These are phyloP conservation scores for Atta cephalotes DNA, from an alignment of 1,140 invertebrate species.

Conservation along the genomic window DNA sequence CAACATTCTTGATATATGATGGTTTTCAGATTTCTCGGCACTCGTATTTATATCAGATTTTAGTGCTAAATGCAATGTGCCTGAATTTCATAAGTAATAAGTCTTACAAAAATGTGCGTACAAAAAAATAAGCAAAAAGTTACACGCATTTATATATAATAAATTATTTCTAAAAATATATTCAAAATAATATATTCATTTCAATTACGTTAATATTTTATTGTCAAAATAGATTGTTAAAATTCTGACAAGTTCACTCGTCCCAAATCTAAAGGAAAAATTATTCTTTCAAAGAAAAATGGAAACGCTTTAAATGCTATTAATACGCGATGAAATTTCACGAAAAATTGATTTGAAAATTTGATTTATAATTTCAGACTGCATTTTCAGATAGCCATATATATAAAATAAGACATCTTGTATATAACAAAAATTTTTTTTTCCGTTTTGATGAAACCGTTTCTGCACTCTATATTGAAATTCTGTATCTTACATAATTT, in stretches of 20 bases:
- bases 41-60: slow-evolving; percentile 34
- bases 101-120: background rate
- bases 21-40: slow-evolving; percentile 3
- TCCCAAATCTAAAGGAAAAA: background rate
- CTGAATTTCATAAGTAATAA: background rate
- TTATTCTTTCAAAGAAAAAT: slow-evolving; percentile 3
- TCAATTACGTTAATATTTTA: background rate
- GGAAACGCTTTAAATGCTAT: background rate
- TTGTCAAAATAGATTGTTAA: background rate
- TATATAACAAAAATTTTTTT: background rate
- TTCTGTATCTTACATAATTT: background rate
- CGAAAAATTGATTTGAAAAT: slow-evolving; percentile 1
- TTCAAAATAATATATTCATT: background rate
- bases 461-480: background rate
- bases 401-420: background rate
- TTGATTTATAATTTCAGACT: slow-evolving; percentile 28
- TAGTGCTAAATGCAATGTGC: slow-evolving; percentile 18
- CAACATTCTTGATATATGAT: slow-evolving; percentile 26
- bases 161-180: background rate
- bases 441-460: background rate
- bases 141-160: background rate
- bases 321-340: background rate
- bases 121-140: background rate
- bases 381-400: background rate
- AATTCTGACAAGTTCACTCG: too few relatives aligned